These are phyloP conservation scores for Acanthosoma haemorrhoidale DNA, from an alignment of 2,888 invertebrate genomes.

Conservation along the genomic window DNA sequence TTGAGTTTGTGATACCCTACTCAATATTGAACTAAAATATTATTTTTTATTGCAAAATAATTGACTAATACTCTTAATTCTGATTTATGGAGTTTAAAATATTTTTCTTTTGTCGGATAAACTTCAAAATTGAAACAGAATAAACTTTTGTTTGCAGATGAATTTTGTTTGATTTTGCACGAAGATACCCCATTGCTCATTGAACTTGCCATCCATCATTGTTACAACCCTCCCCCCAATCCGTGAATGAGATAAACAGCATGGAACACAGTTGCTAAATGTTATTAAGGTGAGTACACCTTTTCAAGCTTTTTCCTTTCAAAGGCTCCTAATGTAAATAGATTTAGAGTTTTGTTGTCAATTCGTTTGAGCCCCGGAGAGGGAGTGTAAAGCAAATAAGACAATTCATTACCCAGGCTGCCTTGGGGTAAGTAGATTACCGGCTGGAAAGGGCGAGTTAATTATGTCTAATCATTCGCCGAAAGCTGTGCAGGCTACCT, in stretches of 20 bases:
- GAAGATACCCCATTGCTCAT: no score
- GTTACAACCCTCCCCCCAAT: background rate
- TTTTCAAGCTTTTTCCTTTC: conserved; percentile 21
- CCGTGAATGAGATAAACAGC: background rate
- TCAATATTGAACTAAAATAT: no score
- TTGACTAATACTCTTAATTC: no score
- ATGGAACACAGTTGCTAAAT: conserved; percentile 13
- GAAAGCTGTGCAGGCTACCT: conserved; percentile 31
- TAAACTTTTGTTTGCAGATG: no score
- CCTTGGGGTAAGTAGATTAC: conserved; percentile 29
- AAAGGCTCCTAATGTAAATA: conserved; percentile 26
- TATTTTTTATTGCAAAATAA: no score
- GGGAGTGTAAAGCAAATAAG: conserved; percentile 32
- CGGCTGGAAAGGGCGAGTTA: conserved; percentile 20
- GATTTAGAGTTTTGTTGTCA: conserved; percentile 29
- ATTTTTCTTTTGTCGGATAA: no score
- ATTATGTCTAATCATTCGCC: conserved; percentile 31
- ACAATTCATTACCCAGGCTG: conserved; percentile 26
- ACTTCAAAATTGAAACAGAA: no score
- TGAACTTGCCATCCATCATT: no score
- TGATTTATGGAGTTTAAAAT: no score
- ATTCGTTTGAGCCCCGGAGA: conserved; percentile 22
- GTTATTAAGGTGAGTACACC: conserved; percentile 24
- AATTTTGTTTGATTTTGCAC: no score
- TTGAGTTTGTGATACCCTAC: no score